phyloP scores from a whole-genome alignment of 1,140 invertebrate genomes.

The Oedothorax gibbosus region DNA sequence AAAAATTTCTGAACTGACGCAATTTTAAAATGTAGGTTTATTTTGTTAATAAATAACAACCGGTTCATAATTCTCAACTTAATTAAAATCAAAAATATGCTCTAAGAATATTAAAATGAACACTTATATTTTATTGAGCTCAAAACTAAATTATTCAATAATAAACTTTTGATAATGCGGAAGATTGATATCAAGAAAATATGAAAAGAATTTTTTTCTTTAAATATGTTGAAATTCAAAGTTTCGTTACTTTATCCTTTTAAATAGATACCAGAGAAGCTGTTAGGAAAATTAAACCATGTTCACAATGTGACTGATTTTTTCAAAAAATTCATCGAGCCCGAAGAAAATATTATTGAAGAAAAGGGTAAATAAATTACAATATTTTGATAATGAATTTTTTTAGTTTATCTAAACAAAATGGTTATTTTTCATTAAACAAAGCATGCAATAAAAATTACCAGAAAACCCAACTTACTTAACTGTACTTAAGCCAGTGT shows the following conservation, averaged over 20 bases:
- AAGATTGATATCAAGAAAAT: no score
- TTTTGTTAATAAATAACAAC: no score
- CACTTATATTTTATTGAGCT: no score
- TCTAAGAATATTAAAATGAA: no score
- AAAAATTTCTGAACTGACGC: no score
- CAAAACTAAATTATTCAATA: no score
- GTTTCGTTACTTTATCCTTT: neutral
- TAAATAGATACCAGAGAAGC: constrained; percentile 17
- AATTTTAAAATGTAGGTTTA: no score
- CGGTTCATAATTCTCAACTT: no score
- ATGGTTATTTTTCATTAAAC: neutral
- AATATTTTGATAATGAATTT: neutral
- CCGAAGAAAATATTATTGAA: neutral
- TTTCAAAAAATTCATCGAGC: constrained; percentile 6
- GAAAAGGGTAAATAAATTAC: neutral
- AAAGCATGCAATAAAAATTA: neutral
- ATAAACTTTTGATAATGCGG: no score
- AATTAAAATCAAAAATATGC: no score
- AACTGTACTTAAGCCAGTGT: neutral
- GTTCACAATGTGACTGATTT: constrained; percentile 14
- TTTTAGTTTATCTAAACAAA: neutral
- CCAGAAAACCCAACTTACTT: neutral
- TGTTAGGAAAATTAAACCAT: constrained; percentile 22
- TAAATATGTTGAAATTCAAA: no score
- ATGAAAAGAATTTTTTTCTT: no score